Evolutionary conservation across 1,140 invertebrate genomes (phyloP).

Genomic region (Panagrolaimus sp.): DNA sequence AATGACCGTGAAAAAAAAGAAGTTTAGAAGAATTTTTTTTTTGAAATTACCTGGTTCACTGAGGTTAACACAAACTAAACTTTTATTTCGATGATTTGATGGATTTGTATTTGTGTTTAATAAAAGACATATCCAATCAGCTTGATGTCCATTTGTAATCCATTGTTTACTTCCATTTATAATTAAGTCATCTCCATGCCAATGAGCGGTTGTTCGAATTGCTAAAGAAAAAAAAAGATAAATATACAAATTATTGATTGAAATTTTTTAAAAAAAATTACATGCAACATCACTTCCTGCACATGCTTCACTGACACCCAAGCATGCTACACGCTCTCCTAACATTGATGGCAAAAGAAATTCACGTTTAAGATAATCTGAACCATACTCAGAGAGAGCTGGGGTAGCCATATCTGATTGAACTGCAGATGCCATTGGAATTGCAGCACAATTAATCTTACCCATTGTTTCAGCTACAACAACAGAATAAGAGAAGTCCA

Average conservation of each 20-base stretch:
- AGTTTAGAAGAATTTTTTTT: too few relatives aligned
- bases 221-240: slow-evolving; percentile 44
- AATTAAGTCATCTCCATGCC: slow-evolving; percentile 62
- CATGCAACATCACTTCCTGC: slow-evolving; percentile 66
- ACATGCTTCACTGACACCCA: slow-evolving; percentile 64
- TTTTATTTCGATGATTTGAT: slow-evolving; percentile 63
- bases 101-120: slow-evolving; percentile 62
- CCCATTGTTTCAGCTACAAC: slow-evolving; percentile 65
- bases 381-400: slow-evolving; percentile 62
- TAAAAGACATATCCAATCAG: slow-evolving; percentile 66
- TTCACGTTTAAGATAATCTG: slow-evolving; percentile 63
- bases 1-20: slow-evolving; percentile 44
- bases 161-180: slow-evolving; percentile 66
- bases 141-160: slow-evolving; percentile 64
- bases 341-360: slow-evolving; percentile 64
- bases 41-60: slow-evolving; percentile 61
- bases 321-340: slow-evolving; percentile 64
- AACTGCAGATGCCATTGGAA: slow-evolving; percentile 65
- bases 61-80: slow-evolving; percentile 65
- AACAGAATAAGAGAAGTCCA: slow-evolving; percentile 64
- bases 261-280: slow-evolving; percentile 38
- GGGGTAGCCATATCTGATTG: slow-evolving; percentile 59
- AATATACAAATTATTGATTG: slow-evolving; percentile 10
- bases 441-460: slow-evolving; percentile 62
- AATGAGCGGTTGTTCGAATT: slow-evolving; percentile 60